Evolutionary conservation across 2,888 invertebrate genomes (phyloP), one percentile per base, ranked within the genome.

Genomic region (Theodoxus fluviatilis): DNA sequence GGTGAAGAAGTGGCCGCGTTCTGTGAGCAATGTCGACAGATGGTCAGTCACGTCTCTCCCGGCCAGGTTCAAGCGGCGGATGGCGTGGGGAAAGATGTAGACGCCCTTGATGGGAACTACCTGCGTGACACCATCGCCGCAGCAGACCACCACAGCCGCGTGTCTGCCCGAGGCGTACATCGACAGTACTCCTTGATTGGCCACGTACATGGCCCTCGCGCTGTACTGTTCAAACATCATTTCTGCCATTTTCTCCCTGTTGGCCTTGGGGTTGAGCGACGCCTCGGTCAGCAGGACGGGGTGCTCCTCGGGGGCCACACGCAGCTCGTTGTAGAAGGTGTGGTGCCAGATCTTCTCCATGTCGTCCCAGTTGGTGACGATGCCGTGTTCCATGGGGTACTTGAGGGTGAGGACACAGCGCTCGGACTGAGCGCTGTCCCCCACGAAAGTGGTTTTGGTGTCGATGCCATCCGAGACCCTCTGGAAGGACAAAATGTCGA

Each of bases 221-320:
- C n/a, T n/a, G n/a, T n/a, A n/a, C n/a, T n/a, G n/a, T n/a, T n/a
- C n/a, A n/a, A n/a, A n/a, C n/a, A n/a, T n/a, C n/a, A n/a, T n/a
- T n/a, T n/a, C n/a, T n/a, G 95, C 95, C 95, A 95, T 95, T 91
- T 95, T 95, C 88, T 95, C 95, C 81, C 95, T 91, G 90, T 96
- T 96, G 80, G 94, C 61, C 61, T 61, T 61, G 35, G 61, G 61
- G n/a, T 61, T 61, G 37, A 61, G 61, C 76, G 94, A 94, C 63
- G 94, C 94, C 89, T 94, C 94, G 68, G 94, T 94, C 83, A 94
- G 90, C 81, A 94, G 91, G 40, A 94, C 93, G 76, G 94, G 94
- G 89, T 94, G 94, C 87, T 94, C 94, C 88, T 94, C 86, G 70
- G 86, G 88, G 85, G 89, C 91, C 49, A 88, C 80, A 55, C 84